Base-by-base conservation (phyloP, 2,113 vertebrate species). In the Neogobius melanostomus region DNA sequence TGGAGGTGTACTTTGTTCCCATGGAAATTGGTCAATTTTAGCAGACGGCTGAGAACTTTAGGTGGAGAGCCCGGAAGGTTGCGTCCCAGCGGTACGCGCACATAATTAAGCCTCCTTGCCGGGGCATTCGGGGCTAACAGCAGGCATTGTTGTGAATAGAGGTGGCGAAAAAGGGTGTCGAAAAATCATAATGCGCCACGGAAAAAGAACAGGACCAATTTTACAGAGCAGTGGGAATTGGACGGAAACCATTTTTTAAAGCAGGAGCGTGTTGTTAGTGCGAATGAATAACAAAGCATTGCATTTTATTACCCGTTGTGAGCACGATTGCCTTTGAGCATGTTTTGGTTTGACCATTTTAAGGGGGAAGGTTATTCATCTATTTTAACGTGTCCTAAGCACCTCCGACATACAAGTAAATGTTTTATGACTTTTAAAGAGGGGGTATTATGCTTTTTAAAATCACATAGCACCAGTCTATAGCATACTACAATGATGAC, bases 1-100 rank as follows among this genome's bases (percentile, higher is more conserved):
- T 93, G 92, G 91, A 93, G 92, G 90, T 93, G 82, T 93, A 91
- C 93, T 93, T 92, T 95, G 94, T 92, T 94, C 94, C 90, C 85
- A 93, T 85, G 93, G 91, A 91, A 94, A 94, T 93, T 91, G 92
- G 91, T 93, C 93, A 89, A 89, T 90, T 92, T 90, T 93, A 88
- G 91, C 80, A 91, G 84, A 72, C 87, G 91, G 79, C 85, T 91
- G 89, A 92, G 92, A 93, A 92, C 90, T 91, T 87, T 91, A 85
- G 88, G 92, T 87, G 85, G 88, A 83, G 87, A 92, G 83, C 80
- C 81, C 71, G 77, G 88, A 88, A 91, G 90, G 88, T 89, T 89
- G 78, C 69, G 72, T 91, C 91, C 90, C 89, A 84, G 89, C 91
- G 89, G 93, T 87, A 85, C 76, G 85, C 84, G 89, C 90, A 87